Conservation (phyloP, 2,888 invertebrate species). For the Sinotaia quadrata region DNA sequence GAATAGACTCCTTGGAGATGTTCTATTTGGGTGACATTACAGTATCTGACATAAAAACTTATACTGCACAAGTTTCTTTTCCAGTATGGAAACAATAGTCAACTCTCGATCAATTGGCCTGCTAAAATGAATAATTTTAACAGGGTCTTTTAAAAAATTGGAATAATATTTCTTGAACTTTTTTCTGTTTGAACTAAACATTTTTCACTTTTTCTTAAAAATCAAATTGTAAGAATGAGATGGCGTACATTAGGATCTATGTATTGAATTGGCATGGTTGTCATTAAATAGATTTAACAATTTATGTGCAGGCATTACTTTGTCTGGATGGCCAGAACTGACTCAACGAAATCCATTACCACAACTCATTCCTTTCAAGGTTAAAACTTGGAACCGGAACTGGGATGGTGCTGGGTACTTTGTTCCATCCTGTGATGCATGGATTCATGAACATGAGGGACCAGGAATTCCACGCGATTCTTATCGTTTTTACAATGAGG, state of each 20-base stretch:
- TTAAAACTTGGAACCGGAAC: conserved; percentile 49
- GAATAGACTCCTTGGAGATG: too few relatives aligned
- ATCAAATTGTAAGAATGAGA: too few relatives aligned
- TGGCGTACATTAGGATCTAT: background rate
- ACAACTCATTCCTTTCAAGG: conserved; percentile 53
- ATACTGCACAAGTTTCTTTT: too few relatives aligned
- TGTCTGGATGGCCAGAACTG: conserved; percentile 53
- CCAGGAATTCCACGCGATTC: conserved; percentile 59
- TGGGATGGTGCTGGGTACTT: conserved; percentile 63
- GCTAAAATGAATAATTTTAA: too few relatives aligned
- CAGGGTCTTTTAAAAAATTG: too few relatives aligned
- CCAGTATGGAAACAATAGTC: too few relatives aligned
- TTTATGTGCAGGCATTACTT: conserved; percentile 55
- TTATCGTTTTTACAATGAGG: conserved; percentile 63
- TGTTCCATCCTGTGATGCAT: conserved; percentile 53
- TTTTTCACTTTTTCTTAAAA: too few relatives aligned
- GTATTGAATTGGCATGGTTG: background rate
- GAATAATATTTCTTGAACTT: too few relatives aligned
- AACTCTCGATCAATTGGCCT: too few relatives aligned
- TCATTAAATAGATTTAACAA: background rate
- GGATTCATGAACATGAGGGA: conserved; percentile 60
- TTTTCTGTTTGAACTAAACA: too few relatives aligned
- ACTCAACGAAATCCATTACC: conserved; percentile 57
- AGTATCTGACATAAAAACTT: too few relatives aligned
- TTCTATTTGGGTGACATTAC: too few relatives aligned